Conservation (phyloP, 1,140 invertebrate genomes). For the Harlomillsia oculata region DNA sequence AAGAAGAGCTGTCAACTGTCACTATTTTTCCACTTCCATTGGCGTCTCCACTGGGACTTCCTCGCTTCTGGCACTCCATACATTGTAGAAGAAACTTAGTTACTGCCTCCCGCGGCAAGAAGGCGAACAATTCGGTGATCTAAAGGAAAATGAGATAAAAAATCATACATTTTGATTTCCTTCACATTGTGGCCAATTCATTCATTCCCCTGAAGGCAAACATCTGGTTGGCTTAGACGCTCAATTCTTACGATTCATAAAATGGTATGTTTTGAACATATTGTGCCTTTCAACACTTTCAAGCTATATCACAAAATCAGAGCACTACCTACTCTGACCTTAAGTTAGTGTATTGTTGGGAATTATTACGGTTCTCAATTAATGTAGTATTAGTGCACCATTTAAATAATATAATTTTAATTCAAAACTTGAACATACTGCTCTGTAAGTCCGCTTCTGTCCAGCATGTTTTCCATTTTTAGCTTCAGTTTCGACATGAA, state of each 20-base stretch:
- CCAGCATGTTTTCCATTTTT: slow-evolving; percentile 85
- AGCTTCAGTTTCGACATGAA: slow-evolving; percentile 84
- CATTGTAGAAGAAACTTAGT: slow-evolving; percentile 87
- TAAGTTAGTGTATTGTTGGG: too few relatives aligned
- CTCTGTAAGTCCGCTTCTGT: slow-evolving; percentile 89
- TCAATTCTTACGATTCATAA: too few relatives aligned
- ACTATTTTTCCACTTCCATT: slow-evolving; percentile 18
- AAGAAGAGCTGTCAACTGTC: slow-evolving; percentile 23
- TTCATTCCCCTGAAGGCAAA: too few relatives aligned
- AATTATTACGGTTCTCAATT: too few relatives aligned
- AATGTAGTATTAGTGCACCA: too few relatives aligned
- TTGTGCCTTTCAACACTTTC: too few relatives aligned
- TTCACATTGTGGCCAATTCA: too few relatives aligned
- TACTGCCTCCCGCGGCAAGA: slow-evolving; percentile 86
- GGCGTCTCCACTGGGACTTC: slow-evolving; percentile 50
- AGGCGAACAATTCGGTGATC: slow-evolving; percentile 92
- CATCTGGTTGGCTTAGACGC: too few relatives aligned
- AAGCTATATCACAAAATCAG: too few relatives aligned
- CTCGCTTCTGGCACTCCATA: slow-evolving; percentile 81
- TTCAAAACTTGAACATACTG: slow-evolving; percentile 57
- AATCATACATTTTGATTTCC: slow-evolving; percentile 3
- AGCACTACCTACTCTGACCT: too few relatives aligned
- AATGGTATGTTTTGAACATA: too few relatives aligned
- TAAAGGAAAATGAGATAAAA: slow-evolving; percentile 45
- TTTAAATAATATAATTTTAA: too few relatives aligned